A percentile compares a stretch with the other conserved stretches of the same genome.
These are phyloP conservation scores for Schizaphis graminum DNA, from an alignment of 2,888 invertebrate genomes.

Conservation along the genomic window DNA sequence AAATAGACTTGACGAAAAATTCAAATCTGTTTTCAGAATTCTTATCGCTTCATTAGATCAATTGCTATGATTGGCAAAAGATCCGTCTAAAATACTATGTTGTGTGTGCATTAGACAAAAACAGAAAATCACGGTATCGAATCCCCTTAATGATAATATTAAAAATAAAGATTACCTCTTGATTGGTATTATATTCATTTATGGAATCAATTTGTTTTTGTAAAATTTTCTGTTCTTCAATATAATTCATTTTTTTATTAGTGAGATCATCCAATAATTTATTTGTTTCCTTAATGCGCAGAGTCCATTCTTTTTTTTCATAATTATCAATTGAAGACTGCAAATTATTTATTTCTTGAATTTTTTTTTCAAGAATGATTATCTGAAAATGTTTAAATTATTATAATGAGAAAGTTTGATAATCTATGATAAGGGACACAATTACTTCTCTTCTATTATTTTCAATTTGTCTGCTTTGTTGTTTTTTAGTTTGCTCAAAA, in stretches of 20 bases:
- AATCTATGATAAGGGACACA: not conserved
- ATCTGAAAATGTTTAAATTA: conserved; percentile 66
- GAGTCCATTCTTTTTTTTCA: conserved; percentile 72
- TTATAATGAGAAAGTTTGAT: not conserved
- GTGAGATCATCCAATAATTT: conserved; percentile 75
- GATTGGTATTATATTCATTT: conserved; percentile 68
- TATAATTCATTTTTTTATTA: conserved; percentile 76
- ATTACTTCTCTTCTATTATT: conserved; percentile 70
- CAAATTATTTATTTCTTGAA: conserved; percentile 69
- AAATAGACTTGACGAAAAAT: no score
- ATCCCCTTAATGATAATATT: no score
- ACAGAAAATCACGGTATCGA: no score
- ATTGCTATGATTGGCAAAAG: no score
- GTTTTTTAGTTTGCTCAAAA: conserved; percentile 68
- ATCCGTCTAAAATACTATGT: no score
- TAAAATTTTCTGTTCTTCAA: conserved; percentile 68
- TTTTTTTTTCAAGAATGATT: conserved; percentile 68
- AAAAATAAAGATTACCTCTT: conserved; percentile 67
- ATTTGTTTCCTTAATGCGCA: conserved; percentile 72
- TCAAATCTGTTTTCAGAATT: no score
- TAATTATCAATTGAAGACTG: conserved; percentile 70
- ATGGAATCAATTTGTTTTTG: conserved; percentile 70
- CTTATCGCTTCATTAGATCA: no score
- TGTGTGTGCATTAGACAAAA: no score
- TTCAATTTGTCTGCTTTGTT: conserved; percentile 73